Evolutionary conservation across 2,888 invertebrate species (phyloP).

Genomic region (Ceratothoa steindachneri): DNA sequence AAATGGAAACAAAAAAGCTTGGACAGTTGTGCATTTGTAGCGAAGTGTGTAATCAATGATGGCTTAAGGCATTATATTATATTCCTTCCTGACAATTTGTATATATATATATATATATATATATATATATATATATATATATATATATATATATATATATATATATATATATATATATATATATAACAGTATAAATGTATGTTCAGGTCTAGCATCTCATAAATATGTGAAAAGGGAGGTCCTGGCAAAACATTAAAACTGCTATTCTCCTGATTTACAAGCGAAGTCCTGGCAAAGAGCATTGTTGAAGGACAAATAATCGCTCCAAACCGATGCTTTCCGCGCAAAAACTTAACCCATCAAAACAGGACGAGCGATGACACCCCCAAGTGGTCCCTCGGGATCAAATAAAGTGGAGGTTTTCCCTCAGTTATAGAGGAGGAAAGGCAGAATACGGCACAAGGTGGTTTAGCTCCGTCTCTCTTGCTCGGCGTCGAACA

Average conservation of each 20-base stretch:
- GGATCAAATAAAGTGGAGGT: neutral
- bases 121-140: no score
- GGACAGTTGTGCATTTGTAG: no score
- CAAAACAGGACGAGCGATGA: neutral
- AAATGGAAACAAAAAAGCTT: no score
- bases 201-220: neutral
- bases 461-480: no score
- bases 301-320: neutral
- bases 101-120: no score
- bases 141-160: conserved; percentile 16
- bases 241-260: neutral
- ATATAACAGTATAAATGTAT: neutral
- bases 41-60: no score
- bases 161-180: conserved; percentile 15
- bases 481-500: neutral
- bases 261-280: neutral
- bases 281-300: neutral
- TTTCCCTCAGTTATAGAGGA: neutral
- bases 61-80: no score
- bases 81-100: no score
- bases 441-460: neutral
- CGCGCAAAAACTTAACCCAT: neutral
- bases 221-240: neutral
- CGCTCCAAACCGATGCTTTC: neutral
- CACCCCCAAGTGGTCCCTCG: neutral